Evolutionary conservation across 2,113 vertebrate species (phyloP).

Genomic region (Ammodytes marinus): DNA sequence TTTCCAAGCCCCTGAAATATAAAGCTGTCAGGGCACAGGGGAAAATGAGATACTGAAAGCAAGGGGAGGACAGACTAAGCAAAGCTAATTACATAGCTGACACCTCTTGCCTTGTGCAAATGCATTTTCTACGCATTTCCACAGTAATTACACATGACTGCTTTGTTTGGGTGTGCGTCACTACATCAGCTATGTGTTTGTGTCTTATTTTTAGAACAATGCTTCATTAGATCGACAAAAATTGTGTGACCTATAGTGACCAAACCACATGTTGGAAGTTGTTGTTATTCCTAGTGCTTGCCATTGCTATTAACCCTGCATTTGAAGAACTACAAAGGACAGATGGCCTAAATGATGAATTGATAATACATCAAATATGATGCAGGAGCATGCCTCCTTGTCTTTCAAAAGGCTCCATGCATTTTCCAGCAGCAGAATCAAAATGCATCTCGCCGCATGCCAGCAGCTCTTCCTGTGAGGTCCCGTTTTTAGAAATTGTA

Average conservation of each 20-base stretch:
- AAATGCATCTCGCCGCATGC: slow-evolving; percentile 24
- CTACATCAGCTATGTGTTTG: slow-evolving; percentile 4
- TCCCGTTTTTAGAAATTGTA: slow-evolving; percentile 44
- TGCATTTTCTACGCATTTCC: slow-evolving; percentile 14
- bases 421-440: slow-evolving; percentile 19
- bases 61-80: slow-evolving; percentile 45
- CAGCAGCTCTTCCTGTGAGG: slow-evolving; percentile 21
- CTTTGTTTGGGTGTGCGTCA: slow-evolving; percentile 21
- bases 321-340: slow-evolving; percentile 14
- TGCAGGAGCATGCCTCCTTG: slow-evolving; percentile 34
- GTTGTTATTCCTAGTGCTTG: slow-evolving; percentile 7
- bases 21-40: slow-evolving; percentile 65
- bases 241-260: background rate
- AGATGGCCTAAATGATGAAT: slow-evolving; percentile 27
- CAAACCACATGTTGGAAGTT: slow-evolving; percentile 9
- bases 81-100: slow-evolving; percentile 67
- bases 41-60: slow-evolving; percentile 43
- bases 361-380: slow-evolving; percentile 25
- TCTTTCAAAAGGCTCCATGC: slow-evolving; percentile 17
- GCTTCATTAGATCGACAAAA: background rate
- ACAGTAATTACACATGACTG: slow-evolving; percentile 20
- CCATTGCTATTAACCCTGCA: slow-evolving; percentile 15
- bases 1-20: slow-evolving; percentile 34
- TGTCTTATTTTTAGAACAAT: slow-evolving; percentile 1
- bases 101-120: slow-evolving; percentile 34